These are phyloP conservation scores for Drosophila putrida DNA, from an alignment of 2,888 invertebrate genomes.

Conservation along the genomic window DNA sequence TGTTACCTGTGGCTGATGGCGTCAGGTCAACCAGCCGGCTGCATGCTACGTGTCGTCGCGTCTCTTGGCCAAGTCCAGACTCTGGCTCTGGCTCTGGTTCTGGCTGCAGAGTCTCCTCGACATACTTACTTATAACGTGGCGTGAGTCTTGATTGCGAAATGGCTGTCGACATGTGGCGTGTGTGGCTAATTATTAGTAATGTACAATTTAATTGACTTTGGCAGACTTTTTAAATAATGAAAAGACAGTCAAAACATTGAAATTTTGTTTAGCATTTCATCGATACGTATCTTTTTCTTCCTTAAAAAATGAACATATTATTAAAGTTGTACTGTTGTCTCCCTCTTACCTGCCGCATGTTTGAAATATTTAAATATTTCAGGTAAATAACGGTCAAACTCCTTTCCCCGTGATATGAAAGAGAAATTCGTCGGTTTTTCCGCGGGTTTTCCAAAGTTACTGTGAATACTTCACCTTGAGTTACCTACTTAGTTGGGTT, in stretches of 20 bases:
- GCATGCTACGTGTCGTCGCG: slow-evolving; percentile 16
- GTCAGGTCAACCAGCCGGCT: slow-evolving; percentile 37
- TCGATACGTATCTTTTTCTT: not conserved
- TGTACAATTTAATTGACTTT: slow-evolving; percentile 11
- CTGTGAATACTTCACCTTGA: slow-evolving; percentile 40
- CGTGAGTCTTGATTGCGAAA: slow-evolving; percentile 53
- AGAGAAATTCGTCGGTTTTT: slow-evolving; percentile 48
- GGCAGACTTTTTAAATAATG: slow-evolving; percentile 13
- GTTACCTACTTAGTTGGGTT: slow-evolving; percentile 40
- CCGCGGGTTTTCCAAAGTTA: slow-evolving; percentile 57
- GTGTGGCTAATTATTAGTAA: slow-evolving; percentile 30
- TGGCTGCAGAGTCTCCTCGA: slow-evolving; percentile 12
- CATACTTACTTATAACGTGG: slow-evolving; percentile 41
- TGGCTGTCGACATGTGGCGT: slow-evolving; percentile 28
- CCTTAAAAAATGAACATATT: not conserved
- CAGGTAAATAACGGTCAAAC: slow-evolving; percentile 32
- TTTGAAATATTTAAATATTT: not conserved
- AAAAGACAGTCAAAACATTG: not conserved
- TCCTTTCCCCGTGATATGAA: slow-evolving; percentile 31
- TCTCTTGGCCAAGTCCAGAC: slow-evolving; percentile 27
- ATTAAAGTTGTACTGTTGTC: not conserved
- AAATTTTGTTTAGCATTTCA: not conserved
- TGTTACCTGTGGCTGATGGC: slow-evolving; percentile 40
- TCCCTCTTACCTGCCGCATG: not conserved
- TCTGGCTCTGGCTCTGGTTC: slow-evolving; percentile 10